Evolutionary conservation across 1,140 invertebrate genomes (phyloP).

Genomic region (Cotesia vestalis): DNA sequence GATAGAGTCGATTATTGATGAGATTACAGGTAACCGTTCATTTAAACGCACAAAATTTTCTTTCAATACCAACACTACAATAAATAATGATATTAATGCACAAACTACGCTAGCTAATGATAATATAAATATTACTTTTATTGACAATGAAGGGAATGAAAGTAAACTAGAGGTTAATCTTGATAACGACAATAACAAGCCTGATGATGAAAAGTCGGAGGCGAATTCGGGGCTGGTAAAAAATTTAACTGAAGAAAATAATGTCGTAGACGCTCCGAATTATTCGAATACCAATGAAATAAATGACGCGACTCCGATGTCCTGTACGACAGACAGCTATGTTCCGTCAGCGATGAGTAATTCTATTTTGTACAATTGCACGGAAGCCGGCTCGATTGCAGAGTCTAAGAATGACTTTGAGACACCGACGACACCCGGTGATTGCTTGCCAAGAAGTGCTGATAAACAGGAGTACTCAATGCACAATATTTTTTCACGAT

Average conservation of each 20-base stretch:
- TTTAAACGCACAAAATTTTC: conserved; percentile 19
- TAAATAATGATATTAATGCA: conserved; percentile 42
- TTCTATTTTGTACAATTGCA: conserved; percentile 48
- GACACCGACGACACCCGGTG: conserved; percentile 26
- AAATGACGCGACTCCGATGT: conserved; percentile 57
- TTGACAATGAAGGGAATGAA: conserved; percentile 33
- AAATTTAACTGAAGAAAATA: neutral
- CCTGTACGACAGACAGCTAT: conserved; percentile 59
- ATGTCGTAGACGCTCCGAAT: neutral
- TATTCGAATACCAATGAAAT: conserved; percentile 16
- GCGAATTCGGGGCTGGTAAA: neutral
- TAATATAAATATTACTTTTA: conserved; percentile 36
- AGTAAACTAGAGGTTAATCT: conserved; percentile 26
- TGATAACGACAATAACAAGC: neutral
- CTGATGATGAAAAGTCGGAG: too few relatives aligned
- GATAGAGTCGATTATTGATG: conserved; percentile 24
- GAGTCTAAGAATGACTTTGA: conserved; percentile 30
- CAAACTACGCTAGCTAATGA: conserved; percentile 58
- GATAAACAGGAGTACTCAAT: neutral
- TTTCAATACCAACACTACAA: conserved; percentile 6
- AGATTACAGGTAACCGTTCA: conserved; percentile 19
- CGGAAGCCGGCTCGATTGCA: conserved; percentile 40
- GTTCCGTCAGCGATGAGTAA: conserved; percentile 52
- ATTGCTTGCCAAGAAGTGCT: neutral
- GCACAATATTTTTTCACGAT: conserved; percentile 23